Evolutionary conservation across 1,140 invertebrate species (phyloP).

Genomic region (Saccostrea echinata): DNA sequence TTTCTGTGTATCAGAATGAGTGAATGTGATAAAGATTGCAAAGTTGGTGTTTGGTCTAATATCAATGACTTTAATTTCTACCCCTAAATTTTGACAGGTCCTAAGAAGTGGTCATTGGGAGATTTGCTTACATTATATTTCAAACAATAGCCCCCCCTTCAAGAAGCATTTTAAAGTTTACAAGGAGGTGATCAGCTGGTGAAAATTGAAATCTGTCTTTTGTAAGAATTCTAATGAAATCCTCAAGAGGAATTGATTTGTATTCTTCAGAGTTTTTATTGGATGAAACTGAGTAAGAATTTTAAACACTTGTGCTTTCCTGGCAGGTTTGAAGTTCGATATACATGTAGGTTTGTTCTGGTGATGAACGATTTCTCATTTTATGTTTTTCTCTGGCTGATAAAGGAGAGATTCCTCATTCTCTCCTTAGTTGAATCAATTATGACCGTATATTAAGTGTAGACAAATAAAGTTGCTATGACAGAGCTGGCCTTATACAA

Average conservation of each 20-base stretch:
- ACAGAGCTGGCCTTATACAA: background rate
- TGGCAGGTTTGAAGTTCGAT: background rate
- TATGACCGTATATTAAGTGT: constrained; percentile 19
- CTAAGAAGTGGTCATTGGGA: background rate
- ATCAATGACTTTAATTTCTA: background rate
- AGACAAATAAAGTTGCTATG: constrained; percentile 39
- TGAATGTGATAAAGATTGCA: background rate
- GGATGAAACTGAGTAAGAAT: constrained; percentile 6
- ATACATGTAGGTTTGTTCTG: background rate
- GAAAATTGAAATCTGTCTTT: background rate
- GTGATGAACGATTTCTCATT: background rate
- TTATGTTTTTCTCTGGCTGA: background rate
- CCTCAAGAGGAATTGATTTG: background rate
- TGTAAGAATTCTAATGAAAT: background rate
- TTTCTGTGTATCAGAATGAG: background rate
- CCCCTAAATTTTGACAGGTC: background rate
- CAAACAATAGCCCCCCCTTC: constrained; percentile 4
- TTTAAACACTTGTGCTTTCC: background rate
- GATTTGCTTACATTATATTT: background rate
- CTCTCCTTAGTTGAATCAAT: constrained; percentile 24
- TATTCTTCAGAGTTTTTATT: background rate
- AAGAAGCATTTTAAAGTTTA: constrained; percentile 3
- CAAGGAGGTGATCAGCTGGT: constrained; percentile 3
- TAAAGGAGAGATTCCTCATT: background rate
- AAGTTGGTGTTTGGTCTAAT: background rate